These are phyloP conservation scores for Amblyornis subalaris DNA, from an alignment of 2,113 vertebrate species.

Conservation along the genomic window DNA sequence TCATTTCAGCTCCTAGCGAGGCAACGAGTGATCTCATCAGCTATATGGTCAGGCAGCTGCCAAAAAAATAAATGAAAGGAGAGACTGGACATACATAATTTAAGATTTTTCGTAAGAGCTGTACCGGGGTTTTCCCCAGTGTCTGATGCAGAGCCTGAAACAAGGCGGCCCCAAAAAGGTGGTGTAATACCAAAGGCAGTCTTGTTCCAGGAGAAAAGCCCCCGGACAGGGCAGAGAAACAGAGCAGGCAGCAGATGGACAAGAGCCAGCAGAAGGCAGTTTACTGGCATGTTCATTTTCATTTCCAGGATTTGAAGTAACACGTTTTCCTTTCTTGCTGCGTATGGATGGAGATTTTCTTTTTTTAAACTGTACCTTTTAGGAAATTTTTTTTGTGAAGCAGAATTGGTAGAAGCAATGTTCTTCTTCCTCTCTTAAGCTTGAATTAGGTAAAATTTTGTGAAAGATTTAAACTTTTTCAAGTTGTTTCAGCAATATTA, in stretches of 20 bases:
- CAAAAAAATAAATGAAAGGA: not conserved
- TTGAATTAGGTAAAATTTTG: not conserved
- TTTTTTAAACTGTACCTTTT: not conserved
- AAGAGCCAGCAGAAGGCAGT: not conserved
- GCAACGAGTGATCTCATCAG: not conserved
- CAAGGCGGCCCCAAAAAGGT: not conserved
- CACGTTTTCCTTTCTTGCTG: not conserved
- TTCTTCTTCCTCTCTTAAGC: not conserved
- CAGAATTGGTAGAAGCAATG: not conserved
- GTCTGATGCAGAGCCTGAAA: not conserved
- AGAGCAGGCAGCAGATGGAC: not conserved
- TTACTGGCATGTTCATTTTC: not conserved
- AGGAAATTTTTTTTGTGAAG: not conserved
- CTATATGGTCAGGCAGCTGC: not conserved
- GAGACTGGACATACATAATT: not conserved
- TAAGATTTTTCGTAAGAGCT: not conserved
- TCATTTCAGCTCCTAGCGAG: not conserved
- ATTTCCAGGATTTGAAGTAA: slow-evolving; percentile 28
- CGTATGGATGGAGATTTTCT: not conserved
- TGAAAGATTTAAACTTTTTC: not conserved
- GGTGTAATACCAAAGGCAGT: not conserved
- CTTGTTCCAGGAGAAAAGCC: not conserved
- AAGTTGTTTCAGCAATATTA: not conserved
- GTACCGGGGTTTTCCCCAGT: not conserved
- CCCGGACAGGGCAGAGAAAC: not conserved